Percentiles rank a stretch among this genome's conserved stretches.
These are phyloP conservation scores for Oreochromis mossambicus DNA, from an alignment of 2,797 vertebrate genomes.

Conservation along the genomic window DNA sequence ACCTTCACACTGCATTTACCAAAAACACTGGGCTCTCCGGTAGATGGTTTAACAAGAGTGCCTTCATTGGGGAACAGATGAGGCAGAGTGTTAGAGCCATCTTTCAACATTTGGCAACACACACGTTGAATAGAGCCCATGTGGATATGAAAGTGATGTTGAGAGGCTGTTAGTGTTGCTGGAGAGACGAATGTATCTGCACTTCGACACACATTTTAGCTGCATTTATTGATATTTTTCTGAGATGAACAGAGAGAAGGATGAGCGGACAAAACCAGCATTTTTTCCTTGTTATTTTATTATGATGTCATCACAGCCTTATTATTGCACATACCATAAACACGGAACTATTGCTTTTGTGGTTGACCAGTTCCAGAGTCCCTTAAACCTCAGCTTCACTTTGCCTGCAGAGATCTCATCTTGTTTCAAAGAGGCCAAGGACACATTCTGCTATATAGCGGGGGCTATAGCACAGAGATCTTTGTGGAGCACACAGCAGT, in stretches of 20 bases:
- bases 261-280: slow-evolving; percentile 26
- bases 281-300: slow-evolving; percentile 69
- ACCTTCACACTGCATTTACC: slow-evolving; percentile 40
- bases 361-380: slow-evolving; percentile 49
- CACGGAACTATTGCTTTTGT: slow-evolving; percentile 73
- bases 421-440: slow-evolving; percentile 43
- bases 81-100: slow-evolving; percentile 43
- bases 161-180: slow-evolving; percentile 14
- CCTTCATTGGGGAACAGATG: slow-evolving; percentile 62
- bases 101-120: slow-evolving; percentile 60
- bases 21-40: slow-evolving; percentile 29
- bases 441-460: slow-evolving; percentile 38
- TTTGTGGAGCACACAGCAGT: slow-evolving; percentile 54
- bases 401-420: slow-evolving; percentile 30
- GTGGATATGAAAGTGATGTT: slow-evolving; percentile 22
- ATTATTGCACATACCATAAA: slow-evolving; percentile 76
- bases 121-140: slow-evolving; percentile 52
- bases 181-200: not conserved
- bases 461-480: slow-evolving; percentile 37
- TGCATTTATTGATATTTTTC: not conserved
- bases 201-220: not conserved
- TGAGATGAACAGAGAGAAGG: slow-evolving; percentile 14
- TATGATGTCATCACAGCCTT: slow-evolving; percentile 73
- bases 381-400: slow-evolving; percentile 25
- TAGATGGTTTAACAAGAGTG: slow-evolving; percentile 63